Conservation (phyloP, 2,113 vertebrate genomes). For the Trematocara variabile region DNA sequence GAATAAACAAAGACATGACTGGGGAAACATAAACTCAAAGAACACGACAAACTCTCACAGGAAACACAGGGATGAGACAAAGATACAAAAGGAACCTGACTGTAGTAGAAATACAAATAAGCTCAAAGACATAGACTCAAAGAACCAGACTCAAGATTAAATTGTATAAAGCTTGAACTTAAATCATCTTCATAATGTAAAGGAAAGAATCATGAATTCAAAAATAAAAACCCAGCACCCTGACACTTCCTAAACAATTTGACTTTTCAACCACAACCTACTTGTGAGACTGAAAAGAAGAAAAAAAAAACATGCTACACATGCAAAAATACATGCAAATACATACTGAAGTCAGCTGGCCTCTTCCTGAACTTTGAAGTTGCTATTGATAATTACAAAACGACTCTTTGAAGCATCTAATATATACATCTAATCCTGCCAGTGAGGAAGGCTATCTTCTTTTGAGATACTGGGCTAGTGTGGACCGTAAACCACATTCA, state of each 20-base stretch:
- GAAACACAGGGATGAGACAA: fast-evolving
- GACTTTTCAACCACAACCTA: too few species aligned
- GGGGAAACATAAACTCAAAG: background rate
- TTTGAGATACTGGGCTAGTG: fast-evolving
- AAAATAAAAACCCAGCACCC: background rate
- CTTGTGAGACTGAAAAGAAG: too few species aligned
- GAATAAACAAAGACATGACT: fast-evolving
- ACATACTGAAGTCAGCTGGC: background rate
- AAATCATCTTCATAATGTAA: fast-evolving
- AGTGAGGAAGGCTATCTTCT: too few species aligned
- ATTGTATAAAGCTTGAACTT: background rate
- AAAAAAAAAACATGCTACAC: too few species aligned
- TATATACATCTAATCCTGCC: too few species aligned
- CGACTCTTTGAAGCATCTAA: too few species aligned
- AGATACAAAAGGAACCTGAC: background rate
- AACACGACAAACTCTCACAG: fast-evolving
- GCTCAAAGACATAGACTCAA: fast-evolving
- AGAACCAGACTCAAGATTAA: fast-evolving
- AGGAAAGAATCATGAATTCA: background rate
- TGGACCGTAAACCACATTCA: too few species aligned
- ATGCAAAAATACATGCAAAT: background rate
- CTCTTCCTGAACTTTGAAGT: too few species aligned
- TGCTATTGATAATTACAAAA: too few species aligned
- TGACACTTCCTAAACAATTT: background rate
- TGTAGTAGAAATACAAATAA: background rate